These are phyloP conservation scores for Tinamus major DNA, from an alignment of 2,797 vertebrate species.

Conservation along the genomic window DNA sequence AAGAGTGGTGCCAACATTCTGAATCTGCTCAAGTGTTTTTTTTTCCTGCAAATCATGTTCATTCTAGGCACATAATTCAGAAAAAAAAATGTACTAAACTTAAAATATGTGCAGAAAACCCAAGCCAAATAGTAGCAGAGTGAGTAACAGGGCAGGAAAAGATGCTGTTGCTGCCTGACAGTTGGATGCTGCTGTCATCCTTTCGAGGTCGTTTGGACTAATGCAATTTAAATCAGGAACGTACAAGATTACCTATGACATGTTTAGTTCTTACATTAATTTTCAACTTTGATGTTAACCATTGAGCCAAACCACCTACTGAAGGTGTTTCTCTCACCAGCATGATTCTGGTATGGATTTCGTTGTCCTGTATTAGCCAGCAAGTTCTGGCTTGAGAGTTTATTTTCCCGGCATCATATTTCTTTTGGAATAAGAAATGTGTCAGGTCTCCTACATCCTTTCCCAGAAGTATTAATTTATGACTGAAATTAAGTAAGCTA, in stretches of 20 bases:
- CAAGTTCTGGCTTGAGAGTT: not conserved
- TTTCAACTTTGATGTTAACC: not conserved
- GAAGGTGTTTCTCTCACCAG: not conserved
- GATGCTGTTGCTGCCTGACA: not conserved
- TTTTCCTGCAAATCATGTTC: not conserved
- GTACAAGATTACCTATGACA: not conserved
- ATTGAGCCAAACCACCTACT: not conserved
- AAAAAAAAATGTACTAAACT: not conserved
- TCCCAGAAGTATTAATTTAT: not conserved
- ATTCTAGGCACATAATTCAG: not conserved
- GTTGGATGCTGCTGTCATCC: not conserved
- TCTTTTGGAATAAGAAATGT: not conserved
- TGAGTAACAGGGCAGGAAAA: not conserved
- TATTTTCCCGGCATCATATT: not conserved
- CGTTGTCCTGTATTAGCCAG: not conserved
- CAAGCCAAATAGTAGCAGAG: not conserved
- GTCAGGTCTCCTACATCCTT: not conserved
- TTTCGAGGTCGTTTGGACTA: not conserved
- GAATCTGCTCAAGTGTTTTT: not conserved
- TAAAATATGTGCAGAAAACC: not conserved
- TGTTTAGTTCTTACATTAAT: not conserved
- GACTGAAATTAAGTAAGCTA: not conserved
- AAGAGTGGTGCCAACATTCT: not conserved
- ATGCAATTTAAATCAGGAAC: not conserved
- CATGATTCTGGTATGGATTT: not conserved